These are phyloP conservation scores for Littorina saxatilis DNA, from an alignment of 1,140 invertebrate genomes.

Conservation along the genomic window DNA sequence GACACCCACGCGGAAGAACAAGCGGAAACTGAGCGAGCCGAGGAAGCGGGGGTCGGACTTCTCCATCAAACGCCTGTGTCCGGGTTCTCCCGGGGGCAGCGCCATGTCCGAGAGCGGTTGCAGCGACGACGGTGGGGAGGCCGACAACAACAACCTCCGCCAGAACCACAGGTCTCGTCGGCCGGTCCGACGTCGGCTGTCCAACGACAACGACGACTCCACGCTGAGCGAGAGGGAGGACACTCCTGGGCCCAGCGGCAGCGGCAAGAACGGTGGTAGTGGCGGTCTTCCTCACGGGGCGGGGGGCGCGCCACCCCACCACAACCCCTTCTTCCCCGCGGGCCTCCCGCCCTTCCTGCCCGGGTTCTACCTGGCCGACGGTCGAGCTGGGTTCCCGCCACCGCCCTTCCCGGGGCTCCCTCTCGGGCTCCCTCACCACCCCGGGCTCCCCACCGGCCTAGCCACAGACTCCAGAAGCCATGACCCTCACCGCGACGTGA, in stretches of 20 bases:
- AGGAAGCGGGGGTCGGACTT: conserved; percentile 76
- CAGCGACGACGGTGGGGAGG: conserved; percentile 60
- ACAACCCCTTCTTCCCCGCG: conserved; percentile 52
- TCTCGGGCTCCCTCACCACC: conserved; percentile 36
- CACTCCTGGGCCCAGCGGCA: conserved; percentile 43
- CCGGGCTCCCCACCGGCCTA: background rate
- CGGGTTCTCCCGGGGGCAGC: conserved; percentile 68
- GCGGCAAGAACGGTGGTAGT: conserved; percentile 44
- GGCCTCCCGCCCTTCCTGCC: conserved; percentile 37
- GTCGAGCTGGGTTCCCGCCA: conserved; percentile 30
- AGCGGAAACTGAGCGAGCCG: conserved; percentile 85
- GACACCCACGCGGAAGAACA: conserved; percentile 76
- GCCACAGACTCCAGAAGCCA: background rate
- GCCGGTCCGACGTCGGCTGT: conserved; percentile 47
- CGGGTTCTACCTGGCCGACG: conserved; percentile 34
- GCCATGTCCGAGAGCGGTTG: conserved; percentile 48
- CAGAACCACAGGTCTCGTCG: conserved; percentile 12
- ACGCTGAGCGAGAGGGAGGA: conserved; percentile 46
- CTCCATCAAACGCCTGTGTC: conserved; percentile 70
- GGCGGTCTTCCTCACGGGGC: conserved; percentile 67
- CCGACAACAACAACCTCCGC: conserved; percentile 48
- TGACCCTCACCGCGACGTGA: background rate
- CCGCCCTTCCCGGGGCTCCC: conserved; percentile 43
- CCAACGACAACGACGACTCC: conserved; percentile 52
- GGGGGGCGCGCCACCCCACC: conserved; percentile 65